These are phyloP conservation scores for Antitype chi DNA, from an alignment of 2,888 invertebrate genomes.

Conservation along the genomic window DNA sequence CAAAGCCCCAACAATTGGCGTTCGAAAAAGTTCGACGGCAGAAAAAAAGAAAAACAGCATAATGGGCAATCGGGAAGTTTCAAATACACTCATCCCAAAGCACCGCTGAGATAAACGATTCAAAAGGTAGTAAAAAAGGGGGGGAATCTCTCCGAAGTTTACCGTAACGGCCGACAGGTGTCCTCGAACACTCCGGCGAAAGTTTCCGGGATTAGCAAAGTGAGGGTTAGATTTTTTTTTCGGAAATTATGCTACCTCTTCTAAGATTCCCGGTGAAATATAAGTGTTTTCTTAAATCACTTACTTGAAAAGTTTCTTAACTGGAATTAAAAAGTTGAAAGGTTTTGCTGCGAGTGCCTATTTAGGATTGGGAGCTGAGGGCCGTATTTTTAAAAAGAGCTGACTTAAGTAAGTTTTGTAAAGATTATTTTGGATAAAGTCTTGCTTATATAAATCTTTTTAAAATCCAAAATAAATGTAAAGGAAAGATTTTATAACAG, in stretches of 20 bases:
- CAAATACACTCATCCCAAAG: constrained; percentile 76
- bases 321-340: constrained; percentile 69
- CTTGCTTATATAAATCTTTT: constrained; percentile 47
- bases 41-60: constrained; percentile 75
- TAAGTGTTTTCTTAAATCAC: constrained; percentile 70
- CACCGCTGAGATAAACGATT: constrained; percentile 77
- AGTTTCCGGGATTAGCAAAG: constrained; percentile 77
- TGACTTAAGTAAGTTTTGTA: constrained; percentile 57
- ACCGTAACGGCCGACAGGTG: constrained; percentile 79
- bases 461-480: constrained; percentile 33
- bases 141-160: constrained; percentile 70
- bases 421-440: constrained; percentile 59
- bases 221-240: constrained; percentile 66
- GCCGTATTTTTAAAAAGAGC: constrained; percentile 54
- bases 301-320: constrained; percentile 66
- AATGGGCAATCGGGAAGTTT: constrained; percentile 81
- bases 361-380: constrained; percentile 58
- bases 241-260: constrained; percentile 61
- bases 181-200: constrained; percentile 69
- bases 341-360: constrained; percentile 64
- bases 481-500: constrained; percentile 15
- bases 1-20: constrained; percentile 63
- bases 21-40: constrained; percentile 62
- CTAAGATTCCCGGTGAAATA: constrained; percentile 64
- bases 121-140: constrained; percentile 75